Base-by-base conservation (phyloP, 2,113 vertebrate species). In the Candoia aspera region DNA sequence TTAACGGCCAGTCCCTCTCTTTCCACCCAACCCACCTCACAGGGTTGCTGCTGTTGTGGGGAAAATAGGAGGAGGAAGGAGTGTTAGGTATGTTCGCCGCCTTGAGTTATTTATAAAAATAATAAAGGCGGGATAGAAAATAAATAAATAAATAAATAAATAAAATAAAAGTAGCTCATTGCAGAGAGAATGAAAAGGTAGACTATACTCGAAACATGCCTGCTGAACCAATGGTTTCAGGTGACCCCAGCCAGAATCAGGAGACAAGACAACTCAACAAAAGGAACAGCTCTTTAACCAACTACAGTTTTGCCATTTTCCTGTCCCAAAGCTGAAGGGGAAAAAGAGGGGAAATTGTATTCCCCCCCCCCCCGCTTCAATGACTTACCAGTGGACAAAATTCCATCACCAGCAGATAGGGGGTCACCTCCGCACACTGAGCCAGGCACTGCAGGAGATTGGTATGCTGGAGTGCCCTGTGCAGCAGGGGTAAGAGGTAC, bases 361-460 rank as follows among this genome's bases (percentile, higher is more conserved):
- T 37, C 42, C 8, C 37, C 29, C 24, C 49, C 49, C 84, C 57
- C 24, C 49, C 49, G 60, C 57, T 17, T 13, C 53, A 3, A 0
- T 49, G 3, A 98, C 99, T 98, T 96, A 99, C 99, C 98, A 99
- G 96, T 0, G 99, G 98, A 95, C 99, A 99, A 95, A 99, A 98
- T 96, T 99, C 99, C 99, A 99, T 99, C 92, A 99, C 98, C 96
- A 99, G 97, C 97, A 99, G 97, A 96, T 99, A 99, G 0, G 99
- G 99, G 0, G 98, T 98, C 96, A 98, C 97, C 96, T 99, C 99
- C 0, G 98, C 97, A 1, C 98, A 99, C 97, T 99, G 99, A 42
- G 98, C 98, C 97, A 99, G 95, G 95, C 99, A 99, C 96, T 98
- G 98, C 93, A 99, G 97, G 95, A 99, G 98, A 90, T 99, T 98